Evolutionary conservation across 2,888 invertebrate species (phyloP).

Genomic region (Orthonychiurus folsomi): DNA sequence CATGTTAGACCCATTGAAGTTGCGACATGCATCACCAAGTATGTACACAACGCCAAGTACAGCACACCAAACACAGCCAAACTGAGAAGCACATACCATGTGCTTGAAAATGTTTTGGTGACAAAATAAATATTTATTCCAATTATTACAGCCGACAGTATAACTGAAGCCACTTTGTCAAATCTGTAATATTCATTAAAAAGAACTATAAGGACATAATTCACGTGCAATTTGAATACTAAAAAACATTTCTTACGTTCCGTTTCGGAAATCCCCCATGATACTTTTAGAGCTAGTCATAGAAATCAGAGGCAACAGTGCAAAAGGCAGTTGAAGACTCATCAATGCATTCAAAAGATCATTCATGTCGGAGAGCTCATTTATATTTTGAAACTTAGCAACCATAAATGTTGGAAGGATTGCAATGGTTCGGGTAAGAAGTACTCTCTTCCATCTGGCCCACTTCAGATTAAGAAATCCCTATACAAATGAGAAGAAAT

Average conservation of each 20-base stretch:
- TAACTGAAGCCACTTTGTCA: constrained; percentile 59
- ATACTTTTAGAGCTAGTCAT: constrained; percentile 68
- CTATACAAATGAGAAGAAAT: constrained; percentile 41
- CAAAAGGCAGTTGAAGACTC: constrained; percentile 79
- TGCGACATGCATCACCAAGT: constrained; percentile 63
- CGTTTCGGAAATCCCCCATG: constrained; percentile 78
- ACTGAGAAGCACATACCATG: constrained; percentile 46
- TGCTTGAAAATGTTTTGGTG: constrained; percentile 50
- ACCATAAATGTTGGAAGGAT: constrained; percentile 64
- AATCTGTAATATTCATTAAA: constrained; percentile 49
- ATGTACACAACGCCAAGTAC: constrained; percentile 64
- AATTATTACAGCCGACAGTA: constrained; percentile 62
- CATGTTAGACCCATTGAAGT: constrained; percentile 54
- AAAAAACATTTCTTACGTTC: constrained; percentile 52
- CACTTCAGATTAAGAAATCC: constrained; percentile 76
- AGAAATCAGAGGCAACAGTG: constrained; percentile 73
- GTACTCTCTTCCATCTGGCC: constrained; percentile 76
- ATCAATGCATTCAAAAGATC: constrained; percentile 76
- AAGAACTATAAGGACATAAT: constrained; percentile 7
- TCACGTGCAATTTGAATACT: constrained; percentile 3
- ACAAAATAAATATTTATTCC: constrained; percentile 73
- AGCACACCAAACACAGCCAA: constrained; percentile 53
- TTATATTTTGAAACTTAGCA: constrained; percentile 58
- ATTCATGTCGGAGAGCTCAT: constrained; percentile 69
- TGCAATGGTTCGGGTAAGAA: constrained; percentile 74